Conservation (phyloP, 2,888 invertebrate species). For the Rotaria sp. region DNA sequence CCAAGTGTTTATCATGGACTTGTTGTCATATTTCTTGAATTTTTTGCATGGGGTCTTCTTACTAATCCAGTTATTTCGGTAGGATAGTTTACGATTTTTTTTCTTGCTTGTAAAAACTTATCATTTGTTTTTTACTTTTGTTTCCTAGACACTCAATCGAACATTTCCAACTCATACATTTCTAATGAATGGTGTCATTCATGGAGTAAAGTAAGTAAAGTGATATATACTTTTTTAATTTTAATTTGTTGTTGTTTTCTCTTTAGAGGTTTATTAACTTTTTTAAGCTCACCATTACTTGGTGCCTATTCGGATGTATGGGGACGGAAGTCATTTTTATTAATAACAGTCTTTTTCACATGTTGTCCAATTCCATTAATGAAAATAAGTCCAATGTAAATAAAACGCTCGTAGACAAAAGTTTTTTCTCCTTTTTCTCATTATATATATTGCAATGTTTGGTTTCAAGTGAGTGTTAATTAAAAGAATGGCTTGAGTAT, state of each 20-base stretch:
- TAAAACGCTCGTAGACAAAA: neutral
- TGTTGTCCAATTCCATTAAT: constrained; percentile 97
- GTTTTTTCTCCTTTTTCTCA: too few species aligned
- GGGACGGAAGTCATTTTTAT: constrained; percentile 92
- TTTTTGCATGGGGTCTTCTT: constrained; percentile 97
- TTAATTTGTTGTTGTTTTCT: neutral
- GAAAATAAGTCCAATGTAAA: constrained; percentile 86
- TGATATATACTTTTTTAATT: constrained; percentile 42
- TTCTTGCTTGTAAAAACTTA: neutral
- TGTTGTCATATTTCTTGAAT: constrained; percentile 97
- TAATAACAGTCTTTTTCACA: constrained; percentile 95
- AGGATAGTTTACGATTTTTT: constrained; percentile 48
- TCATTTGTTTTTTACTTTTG: constrained; percentile 36
- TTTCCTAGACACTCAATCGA: constrained; percentile 45
- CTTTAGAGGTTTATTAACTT: constrained; percentile 75
- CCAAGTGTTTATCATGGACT: constrained; percentile 96
- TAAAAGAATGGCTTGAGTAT: too few species aligned
- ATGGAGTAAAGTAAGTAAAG: constrained; percentile 75
- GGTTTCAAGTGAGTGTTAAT: neutral
- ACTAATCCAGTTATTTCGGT: constrained; percentile 91
- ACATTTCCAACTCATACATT: constrained; percentile 98
- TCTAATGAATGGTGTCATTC: constrained; percentile 96
- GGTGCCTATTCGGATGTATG: constrained; percentile 95
- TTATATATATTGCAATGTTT: too few species aligned
- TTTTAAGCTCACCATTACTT: constrained; percentile 89